phyloP scores from a whole-genome alignment of 2,888 invertebrate species.

The Litoditis marina region DNA sequence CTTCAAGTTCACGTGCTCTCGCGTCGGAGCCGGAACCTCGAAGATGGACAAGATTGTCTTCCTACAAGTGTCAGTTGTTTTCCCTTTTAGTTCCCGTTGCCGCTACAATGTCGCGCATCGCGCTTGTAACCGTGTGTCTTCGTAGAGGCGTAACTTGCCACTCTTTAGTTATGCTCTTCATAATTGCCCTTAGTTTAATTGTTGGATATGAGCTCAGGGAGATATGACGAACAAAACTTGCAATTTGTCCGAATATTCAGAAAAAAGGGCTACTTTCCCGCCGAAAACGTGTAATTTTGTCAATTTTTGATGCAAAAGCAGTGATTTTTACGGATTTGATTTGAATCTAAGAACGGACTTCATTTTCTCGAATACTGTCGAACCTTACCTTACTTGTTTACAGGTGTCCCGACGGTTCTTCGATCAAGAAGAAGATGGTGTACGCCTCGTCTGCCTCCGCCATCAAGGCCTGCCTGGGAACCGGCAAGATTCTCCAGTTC shows the following conservation, averaged over 20 bases:
- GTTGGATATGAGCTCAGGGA: too few relatives aligned
- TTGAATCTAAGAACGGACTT: neutral
- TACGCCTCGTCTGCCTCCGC: slow-evolving; percentile 93
- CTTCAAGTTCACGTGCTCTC: slow-evolving; percentile 85
- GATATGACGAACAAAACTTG: too few relatives aligned
- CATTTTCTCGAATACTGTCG: neutral
- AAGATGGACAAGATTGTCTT: slow-evolving; percentile 96
- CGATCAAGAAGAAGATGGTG: slow-evolving; percentile 79
- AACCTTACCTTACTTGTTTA: neutral
- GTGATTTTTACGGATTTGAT: neutral
- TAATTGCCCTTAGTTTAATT: too few relatives aligned
- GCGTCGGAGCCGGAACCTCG: slow-evolving; percentile 85
- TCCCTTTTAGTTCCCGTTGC: too few relatives aligned
- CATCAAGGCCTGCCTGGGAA: slow-evolving; percentile 85
- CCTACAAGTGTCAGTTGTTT: slow-evolving; percentile 77
- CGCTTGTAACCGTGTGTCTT: neutral
- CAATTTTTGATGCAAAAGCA: too few relatives aligned
- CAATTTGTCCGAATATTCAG: too few relatives aligned
- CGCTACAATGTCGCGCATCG: neutral
- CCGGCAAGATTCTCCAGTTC: slow-evolving; percentile 60
- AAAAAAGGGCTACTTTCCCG: too few relatives aligned
- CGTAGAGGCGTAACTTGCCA: too few relatives aligned
- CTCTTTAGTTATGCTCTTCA: too few relatives aligned
- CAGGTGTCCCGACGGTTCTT: slow-evolving; percentile 90
- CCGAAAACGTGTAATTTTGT: neutral